Percentiles rank a stretch among this genome's conserved stretches.
These are phyloP conservation scores for Oedothorax gibbosus DNA, from an alignment of 1,140 invertebrate species.

Conservation along the genomic window DNA sequence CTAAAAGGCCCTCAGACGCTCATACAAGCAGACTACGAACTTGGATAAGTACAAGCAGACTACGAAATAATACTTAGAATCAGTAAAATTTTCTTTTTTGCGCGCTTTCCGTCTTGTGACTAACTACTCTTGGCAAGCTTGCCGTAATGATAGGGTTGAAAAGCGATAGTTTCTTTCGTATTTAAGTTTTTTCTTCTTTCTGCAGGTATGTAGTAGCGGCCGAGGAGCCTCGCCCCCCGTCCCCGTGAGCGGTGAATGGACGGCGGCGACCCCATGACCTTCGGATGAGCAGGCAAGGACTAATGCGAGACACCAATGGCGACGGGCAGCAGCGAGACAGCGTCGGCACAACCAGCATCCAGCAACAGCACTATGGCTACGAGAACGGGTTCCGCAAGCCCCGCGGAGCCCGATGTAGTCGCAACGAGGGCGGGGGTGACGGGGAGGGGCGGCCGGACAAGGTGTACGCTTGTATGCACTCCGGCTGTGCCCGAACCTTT, in stretches of 20 bases:
- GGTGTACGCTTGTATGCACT: constrained; percentile 47
- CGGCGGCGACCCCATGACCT: constrained; percentile 26
- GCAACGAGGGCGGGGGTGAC: constrained; percentile 56
- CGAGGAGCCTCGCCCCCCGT: neutral
- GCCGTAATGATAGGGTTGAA: too few species aligned
- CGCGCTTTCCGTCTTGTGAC: too few species aligned
- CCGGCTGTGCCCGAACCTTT: constrained; percentile 55
- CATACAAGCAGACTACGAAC: too few species aligned
- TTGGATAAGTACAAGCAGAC: too few species aligned
- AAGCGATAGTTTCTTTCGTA: neutral
- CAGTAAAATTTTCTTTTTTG: too few species aligned
- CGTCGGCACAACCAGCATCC: constrained; percentile 3
- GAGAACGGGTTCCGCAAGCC: constrained; percentile 11
- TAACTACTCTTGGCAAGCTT: too few species aligned
- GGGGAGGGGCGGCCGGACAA: constrained; percentile 51
- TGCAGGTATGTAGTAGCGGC: constrained; percentile 40
- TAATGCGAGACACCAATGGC: constrained; percentile 50
- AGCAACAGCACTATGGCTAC: constrained; percentile 37
- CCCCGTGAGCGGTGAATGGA: constrained; percentile 38
- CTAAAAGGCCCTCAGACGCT: too few species aligned
- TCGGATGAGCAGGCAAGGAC: constrained; percentile 47
- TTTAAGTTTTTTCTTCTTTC: neutral
- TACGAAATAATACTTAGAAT: too few species aligned
- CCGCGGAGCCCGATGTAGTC: constrained; percentile 38
- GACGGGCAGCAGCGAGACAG: constrained; percentile 50